Percentiles rank a stretch among this genome's conserved stretches.
phyloP scores from a whole-genome alignment of 2,797 vertebrate genomes.

The Natrix natrix region DNA sequence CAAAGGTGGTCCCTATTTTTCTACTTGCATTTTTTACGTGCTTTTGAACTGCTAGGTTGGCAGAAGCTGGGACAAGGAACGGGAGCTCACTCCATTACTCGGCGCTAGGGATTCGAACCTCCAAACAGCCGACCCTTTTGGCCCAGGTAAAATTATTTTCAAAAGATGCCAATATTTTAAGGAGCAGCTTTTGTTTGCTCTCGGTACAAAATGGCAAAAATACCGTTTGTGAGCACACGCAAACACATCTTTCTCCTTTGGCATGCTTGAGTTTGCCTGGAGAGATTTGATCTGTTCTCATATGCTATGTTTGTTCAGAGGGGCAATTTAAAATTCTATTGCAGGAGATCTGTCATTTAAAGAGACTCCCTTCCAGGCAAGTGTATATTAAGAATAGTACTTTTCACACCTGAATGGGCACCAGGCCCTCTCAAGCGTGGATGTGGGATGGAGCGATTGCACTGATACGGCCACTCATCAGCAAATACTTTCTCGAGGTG shows the following conservation, averaged over 20 bases:
- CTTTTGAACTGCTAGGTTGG: no score
- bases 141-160: slow-evolving; percentile 46
- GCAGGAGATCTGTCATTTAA: neutral
- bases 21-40: no score
- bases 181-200: slow-evolving; percentile 45
- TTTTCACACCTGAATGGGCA: neutral
- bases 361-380: neutral
- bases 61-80: no score
- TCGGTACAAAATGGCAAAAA: slow-evolving; percentile 26
- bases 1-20: no score
- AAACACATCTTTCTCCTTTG: slow-evolving; percentile 18
- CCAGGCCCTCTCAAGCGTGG: no score
- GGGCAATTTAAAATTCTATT: neutral
- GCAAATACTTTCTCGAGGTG: neutral
- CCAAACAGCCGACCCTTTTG: slow-evolving; percentile 9
- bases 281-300: neutral
- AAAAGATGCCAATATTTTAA: slow-evolving; percentile 36
- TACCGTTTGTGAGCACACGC: slow-evolving; percentile 3
- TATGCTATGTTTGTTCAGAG: neutral
- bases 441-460: neutral
- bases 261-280: slow-evolving; percentile 18
- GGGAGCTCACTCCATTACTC: no score
- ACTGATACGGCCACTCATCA: neutral
- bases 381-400: neutral
- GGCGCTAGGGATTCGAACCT: no score